phyloP scores from a whole-genome alignment of 1,140 invertebrate species.

The Sminthurinus signatus region DNA sequence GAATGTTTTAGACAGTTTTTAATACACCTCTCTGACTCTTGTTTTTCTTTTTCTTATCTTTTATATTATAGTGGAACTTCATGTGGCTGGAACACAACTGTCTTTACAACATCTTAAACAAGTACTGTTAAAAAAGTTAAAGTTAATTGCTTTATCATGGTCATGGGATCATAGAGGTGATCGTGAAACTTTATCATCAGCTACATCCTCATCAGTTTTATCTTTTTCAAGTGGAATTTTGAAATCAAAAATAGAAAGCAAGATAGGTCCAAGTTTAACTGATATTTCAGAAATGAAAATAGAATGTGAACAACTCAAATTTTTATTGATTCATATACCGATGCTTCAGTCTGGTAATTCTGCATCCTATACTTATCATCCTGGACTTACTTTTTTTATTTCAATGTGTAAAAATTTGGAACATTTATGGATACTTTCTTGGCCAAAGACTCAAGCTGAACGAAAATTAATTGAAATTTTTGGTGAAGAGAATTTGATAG shows the following conservation, averaged over 20 bases:
- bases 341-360: not conserved
- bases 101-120: not conserved
- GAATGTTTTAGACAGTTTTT: not conserved
- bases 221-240: not conserved
- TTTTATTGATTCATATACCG: not conserved
- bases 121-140: not conserved
- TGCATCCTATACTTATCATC: not conserved
- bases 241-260: too few relatives aligned
- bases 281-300: not conserved
- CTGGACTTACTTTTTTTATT: slow-evolving; percentile 16
- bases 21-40: too few relatives aligned
- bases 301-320: not conserved
- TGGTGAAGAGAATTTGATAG: not conserved
- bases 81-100: slow-evolving; percentile 1
- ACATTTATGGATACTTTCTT: slow-evolving; percentile 16
- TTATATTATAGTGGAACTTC: not conserved
- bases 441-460: slow-evolving; percentile 18
- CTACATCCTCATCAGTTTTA: not conserved
- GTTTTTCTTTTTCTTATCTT: too few relatives aligned
- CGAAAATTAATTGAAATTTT: slow-evolving; percentile 11
- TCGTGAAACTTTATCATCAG: not conserved
- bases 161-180: slow-evolving; percentile 7
- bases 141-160: not conserved
- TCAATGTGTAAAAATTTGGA: slow-evolving; percentile 20
- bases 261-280: not conserved